Percentiles rank a stretch among this genome's conserved stretches.
Evolutionary conservation across 1,140 invertebrate species (phyloP).

Genomic region (Zaprionus capensis): DNA sequence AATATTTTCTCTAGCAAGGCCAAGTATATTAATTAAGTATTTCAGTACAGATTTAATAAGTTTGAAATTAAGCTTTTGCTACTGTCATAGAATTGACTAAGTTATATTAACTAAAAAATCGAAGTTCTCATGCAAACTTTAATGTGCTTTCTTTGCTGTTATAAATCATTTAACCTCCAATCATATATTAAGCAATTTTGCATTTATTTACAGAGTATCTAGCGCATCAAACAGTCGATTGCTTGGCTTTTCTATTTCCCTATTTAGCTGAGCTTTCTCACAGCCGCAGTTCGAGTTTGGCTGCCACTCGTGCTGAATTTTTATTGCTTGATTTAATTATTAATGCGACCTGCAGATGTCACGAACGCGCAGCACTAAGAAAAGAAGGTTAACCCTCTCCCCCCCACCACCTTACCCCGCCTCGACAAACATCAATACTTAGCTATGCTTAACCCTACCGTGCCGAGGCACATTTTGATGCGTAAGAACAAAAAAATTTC

Average conservation of each 20-base stretch:
- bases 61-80: no score
- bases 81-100: no score
- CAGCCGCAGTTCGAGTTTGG: conserved; percentile 21
- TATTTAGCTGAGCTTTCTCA: conserved; percentile 35
- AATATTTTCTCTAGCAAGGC: no score
- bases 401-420: background rate
- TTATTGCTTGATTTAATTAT: conserved; percentile 83
- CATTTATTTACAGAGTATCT: background rate
- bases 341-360: conserved; percentile 82
- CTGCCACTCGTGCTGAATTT: conserved; percentile 78
- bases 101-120: no score
- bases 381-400: conserved; percentile 4
- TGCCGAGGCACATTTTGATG: conserved; percentile 65
- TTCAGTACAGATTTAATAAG: no score
- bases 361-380: conserved; percentile 57
- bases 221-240: background rate
- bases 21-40: no score
- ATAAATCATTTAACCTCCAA: no score
- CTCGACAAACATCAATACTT: conserved; percentile 41
- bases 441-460: conserved; percentile 73
- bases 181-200: background rate
- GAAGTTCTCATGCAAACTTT: background rate
- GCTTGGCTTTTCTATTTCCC: conserved; percentile 6
- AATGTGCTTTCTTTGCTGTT: background rate
- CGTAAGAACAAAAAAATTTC: conserved; percentile 70